Evolutionary conservation across 2,888 invertebrate genomes (phyloP).

Genomic region (Synanthedon vespiformis): DNA sequence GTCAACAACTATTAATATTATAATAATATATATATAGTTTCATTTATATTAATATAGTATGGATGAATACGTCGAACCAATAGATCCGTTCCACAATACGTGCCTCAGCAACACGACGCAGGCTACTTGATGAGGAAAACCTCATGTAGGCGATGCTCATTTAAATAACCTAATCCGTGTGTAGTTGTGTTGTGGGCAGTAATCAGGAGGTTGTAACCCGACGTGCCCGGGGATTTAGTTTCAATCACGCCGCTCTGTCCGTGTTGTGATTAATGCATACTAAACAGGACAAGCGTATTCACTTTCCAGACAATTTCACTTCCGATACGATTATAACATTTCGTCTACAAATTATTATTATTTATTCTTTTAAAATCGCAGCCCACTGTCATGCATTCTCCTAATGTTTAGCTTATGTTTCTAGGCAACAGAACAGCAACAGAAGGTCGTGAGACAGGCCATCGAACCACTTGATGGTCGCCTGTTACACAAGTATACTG

Average conservation of each 20-base stretch:
- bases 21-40: too few relatives aligned
- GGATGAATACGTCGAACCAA: too few relatives aligned
- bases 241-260: constrained; percentile 55
- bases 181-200: constrained; percentile 35
- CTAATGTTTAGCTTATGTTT: too few relatives aligned
- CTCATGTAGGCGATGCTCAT: constrained; percentile 15
- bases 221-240: constrained; percentile 57
- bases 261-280: constrained; percentile 64
- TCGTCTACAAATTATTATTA: background rate
- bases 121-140: background rate
- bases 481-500: too few relatives aligned
- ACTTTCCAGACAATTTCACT: constrained; percentile 1
- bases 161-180: constrained; percentile 52
- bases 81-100: too few relatives aligned
- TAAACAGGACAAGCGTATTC: constrained; percentile 47
- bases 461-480: too few relatives aligned
- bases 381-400: too few relatives aligned
- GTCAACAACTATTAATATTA: too few relatives aligned
- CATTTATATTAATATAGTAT: too few relatives aligned
- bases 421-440: too few relatives aligned
- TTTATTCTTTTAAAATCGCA: background rate
- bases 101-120: too few relatives aligned
- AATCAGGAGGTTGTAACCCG: constrained; percentile 46
- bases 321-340: background rate
- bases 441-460: too few relatives aligned